These are phyloP conservation scores for Apus apus DNA, from an alignment of 2,113 vertebrate genomes.

Conservation along the genomic window DNA sequence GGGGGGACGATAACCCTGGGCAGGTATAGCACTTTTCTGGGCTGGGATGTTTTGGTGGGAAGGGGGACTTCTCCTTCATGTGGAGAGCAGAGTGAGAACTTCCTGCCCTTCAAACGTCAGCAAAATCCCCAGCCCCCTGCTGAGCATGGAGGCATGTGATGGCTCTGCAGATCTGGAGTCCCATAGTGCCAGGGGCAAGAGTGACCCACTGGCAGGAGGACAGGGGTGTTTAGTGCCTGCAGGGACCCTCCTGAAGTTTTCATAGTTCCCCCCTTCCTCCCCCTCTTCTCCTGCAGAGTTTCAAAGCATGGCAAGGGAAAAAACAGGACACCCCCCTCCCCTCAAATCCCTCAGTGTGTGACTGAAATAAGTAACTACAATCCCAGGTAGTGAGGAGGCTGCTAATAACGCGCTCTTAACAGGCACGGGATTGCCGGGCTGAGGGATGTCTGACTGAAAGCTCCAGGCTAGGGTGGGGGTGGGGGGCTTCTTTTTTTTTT, in stretches of 20 bases:
- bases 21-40: not conserved
- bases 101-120: not conserved
- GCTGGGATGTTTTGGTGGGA: not conserved
- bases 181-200: not conserved
- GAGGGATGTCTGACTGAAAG: slow-evolving; percentile 53
- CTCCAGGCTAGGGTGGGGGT: slow-evolving; percentile 42
- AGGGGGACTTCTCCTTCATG: not conserved
- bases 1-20: not conserved
- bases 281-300: not conserved
- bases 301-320: not conserved
- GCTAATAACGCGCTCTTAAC: slow-evolving; percentile 49
- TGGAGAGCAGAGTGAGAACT: not conserved
- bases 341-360: slow-evolving; percentile 15
- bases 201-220: not conserved
- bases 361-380: slow-evolving; percentile 43
- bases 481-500: slow-evolving; percentile 38
- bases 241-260: not conserved
- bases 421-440: slow-evolving; percentile 64
- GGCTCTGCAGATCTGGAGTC: not conserved
- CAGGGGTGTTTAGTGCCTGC: not conserved
- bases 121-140: slow-evolving; percentile 1
- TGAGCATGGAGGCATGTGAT: not conserved
- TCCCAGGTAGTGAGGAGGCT: slow-evolving; percentile 59
- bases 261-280: not conserved
- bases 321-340: slow-evolving; percentile 19